Conservation (phyloP, 1,140 invertebrate species). For the Zaprionus davidi region DNA sequence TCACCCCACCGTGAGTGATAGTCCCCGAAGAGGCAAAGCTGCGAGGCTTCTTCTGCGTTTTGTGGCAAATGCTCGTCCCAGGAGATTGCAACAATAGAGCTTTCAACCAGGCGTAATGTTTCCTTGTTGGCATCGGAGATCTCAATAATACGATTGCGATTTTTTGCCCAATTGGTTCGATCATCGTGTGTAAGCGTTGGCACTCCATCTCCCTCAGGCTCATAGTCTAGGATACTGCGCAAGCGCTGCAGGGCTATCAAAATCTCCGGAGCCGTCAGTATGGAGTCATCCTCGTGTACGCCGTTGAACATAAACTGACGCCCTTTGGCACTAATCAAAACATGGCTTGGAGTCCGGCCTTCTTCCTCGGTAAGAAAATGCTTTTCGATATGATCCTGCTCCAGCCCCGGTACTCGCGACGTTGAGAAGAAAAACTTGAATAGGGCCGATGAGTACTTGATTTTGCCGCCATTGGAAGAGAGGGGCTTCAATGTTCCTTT, state of each 20-base stretch:
- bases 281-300: conserved; percentile 76
- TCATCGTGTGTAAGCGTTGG: conserved; percentile 88
- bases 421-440: conserved; percentile 89
- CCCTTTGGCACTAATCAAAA: conserved; percentile 87
- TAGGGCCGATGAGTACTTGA: conserved; percentile 85
- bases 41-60: conserved; percentile 82
- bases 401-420: conserved; percentile 88
- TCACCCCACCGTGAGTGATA: conserved; percentile 86
- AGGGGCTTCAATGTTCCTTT: conserved; percentile 87
- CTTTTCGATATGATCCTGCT: conserved; percentile 85
- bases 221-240: conserved; percentile 78
- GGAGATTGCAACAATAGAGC: conserved; percentile 86
- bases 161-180: conserved; percentile 87
- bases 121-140: conserved; percentile 86
- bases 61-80: conserved; percentile 86
- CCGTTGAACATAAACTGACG: conserved; percentile 82
- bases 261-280: conserved; percentile 79
- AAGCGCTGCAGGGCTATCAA: conserved; percentile 86
- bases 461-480: conserved; percentile 85
- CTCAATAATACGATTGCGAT: conserved; percentile 85
- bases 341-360: conserved; percentile 70
- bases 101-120: conserved; percentile 87
- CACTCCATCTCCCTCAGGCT: conserved; percentile 85
- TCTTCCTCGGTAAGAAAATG: conserved; percentile 77
- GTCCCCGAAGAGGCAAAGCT: conserved; percentile 84